Conservation (phyloP, 37 sponge, comb jelly and placozoan genomes). For the Theonella swinhoei region DNA sequence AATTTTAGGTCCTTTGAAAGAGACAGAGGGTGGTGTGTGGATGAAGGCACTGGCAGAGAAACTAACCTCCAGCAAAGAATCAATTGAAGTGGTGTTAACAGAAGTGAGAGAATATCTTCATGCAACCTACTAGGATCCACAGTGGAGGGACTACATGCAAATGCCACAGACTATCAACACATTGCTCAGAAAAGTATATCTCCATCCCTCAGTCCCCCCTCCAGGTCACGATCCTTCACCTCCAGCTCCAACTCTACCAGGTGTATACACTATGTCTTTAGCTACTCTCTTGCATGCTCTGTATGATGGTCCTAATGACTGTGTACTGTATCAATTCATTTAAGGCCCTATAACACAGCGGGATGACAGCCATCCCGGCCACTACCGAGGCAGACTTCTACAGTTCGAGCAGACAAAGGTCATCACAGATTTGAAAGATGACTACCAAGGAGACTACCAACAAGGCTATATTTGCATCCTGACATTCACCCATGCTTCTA, state of each 20-base stretch:
- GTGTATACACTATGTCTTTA: too few species aligned
- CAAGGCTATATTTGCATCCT: neutral
- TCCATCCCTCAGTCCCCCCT: neutral
- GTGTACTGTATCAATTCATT: neutral
- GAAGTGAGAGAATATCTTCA: constrained; percentile 25
- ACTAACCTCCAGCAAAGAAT: neutral
- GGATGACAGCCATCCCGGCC: neutral
- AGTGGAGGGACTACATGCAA: neutral
- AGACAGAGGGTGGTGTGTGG: constrained; percentile 53
- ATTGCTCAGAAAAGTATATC: constrained; percentile 21
- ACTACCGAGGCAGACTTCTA: neutral
- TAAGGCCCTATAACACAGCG: neutral
- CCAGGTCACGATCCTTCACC: neutral
- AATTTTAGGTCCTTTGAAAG: constrained; percentile 37
- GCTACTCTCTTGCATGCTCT: neutral
- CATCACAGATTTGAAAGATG: constrained; percentile 2
- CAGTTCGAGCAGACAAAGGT: neutral
- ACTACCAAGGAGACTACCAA: too few species aligned
- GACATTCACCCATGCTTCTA: neutral
- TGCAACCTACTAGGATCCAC: neutral
- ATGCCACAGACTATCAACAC: constrained; percentile 13
- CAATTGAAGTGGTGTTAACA: constrained; percentile 28
- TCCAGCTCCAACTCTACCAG: neutral
- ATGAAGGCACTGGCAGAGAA: constrained; percentile 20
- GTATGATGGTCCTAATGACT: too few species aligned